Conservation (phyloP, 2,113 vertebrate genomes). For the Falcunculus frontatus region DNA sequence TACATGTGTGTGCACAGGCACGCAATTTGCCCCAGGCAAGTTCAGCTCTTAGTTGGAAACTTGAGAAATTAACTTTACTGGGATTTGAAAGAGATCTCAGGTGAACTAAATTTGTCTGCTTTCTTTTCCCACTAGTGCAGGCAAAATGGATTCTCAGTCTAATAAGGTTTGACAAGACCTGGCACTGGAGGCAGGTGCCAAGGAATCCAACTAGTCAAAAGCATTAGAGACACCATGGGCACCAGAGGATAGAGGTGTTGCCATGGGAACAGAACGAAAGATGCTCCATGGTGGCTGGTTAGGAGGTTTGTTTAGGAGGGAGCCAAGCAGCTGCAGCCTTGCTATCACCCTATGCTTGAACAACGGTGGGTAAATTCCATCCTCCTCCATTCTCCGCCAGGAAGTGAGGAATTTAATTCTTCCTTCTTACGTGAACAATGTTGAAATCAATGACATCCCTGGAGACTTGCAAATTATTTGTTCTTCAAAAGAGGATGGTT, state of each 20-base stretch:
- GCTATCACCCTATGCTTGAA: conserved; percentile 50
- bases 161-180: conserved; percentile 74
- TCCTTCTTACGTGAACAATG: background rate
- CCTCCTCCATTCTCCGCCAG: background rate
- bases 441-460: background rate
- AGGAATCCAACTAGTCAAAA: conserved; percentile 67
- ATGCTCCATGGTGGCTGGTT: conserved; percentile 68
- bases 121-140: conserved; percentile 56
- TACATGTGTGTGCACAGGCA: background rate
- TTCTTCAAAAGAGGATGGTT: background rate
- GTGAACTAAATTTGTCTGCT: conserved; percentile 59
- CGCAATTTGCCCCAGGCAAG: background rate
- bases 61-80: conserved; percentile 28
- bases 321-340: conserved; percentile 56
- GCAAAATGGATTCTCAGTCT: conserved; percentile 65
- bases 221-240: conserved; percentile 67
- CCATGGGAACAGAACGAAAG: conserved; percentile 73
- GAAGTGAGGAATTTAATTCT: conserved; percentile 60
- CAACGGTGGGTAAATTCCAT: conserved; percentile 36
- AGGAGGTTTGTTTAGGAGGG: conserved; percentile 68
- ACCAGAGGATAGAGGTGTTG: conserved; percentile 70
- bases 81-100: conserved; percentile 63
- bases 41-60: background rate
- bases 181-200: conserved; percentile 67
- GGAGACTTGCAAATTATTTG: background rate